Evolutionary conservation across 2,888 invertebrate species (phyloP).

Genomic region (Nephrotoma appendiculata): DNA sequence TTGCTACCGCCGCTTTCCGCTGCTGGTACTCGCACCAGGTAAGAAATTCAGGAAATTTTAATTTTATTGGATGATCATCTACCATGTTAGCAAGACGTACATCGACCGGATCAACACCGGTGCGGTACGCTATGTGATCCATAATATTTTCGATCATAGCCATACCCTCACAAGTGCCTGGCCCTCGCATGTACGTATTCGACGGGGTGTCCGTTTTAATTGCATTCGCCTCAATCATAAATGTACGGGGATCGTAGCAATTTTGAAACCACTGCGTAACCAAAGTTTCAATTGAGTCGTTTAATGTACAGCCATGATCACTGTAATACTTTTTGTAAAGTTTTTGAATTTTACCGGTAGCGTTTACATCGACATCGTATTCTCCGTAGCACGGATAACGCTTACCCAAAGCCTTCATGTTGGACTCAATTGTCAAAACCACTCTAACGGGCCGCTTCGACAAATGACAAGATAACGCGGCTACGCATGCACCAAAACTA

Average conservation of each 20-base stretch:
- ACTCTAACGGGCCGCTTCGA: constrained; percentile 51
- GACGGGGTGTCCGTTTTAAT: constrained; percentile 47
- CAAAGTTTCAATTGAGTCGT: constrained; percentile 35
- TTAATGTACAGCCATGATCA: constrained; percentile 38
- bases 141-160: constrained; percentile 49
- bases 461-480: constrained; percentile 50
- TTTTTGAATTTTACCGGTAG: constrained; percentile 50
- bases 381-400: constrained; percentile 43
- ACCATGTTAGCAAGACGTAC: constrained; percentile 42
- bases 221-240: constrained; percentile 48
- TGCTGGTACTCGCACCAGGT: constrained; percentile 34
- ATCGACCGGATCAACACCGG: constrained; percentile 41
- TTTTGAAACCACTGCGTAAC: constrained; percentile 33
- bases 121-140: constrained; percentile 44
- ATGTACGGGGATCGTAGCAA: constrained; percentile 53
- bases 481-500: constrained; percentile 42
- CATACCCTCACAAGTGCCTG: constrained; percentile 37
- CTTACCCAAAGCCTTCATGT: constrained; percentile 56
- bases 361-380: constrained; percentile 49
- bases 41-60: not conserved
- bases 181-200: constrained; percentile 44
- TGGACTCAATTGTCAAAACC: constrained; percentile 52
- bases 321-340: constrained; percentile 40
- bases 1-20: constrained; percentile 38
- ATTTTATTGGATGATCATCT: constrained; percentile 28